A percentile compares a stretch with the other conserved stretches of the same genome.
These are phyloP conservation scores for Aquatica leii DNA, from an alignment of 2,888 invertebrate species.

Conservation along the genomic window DNA sequence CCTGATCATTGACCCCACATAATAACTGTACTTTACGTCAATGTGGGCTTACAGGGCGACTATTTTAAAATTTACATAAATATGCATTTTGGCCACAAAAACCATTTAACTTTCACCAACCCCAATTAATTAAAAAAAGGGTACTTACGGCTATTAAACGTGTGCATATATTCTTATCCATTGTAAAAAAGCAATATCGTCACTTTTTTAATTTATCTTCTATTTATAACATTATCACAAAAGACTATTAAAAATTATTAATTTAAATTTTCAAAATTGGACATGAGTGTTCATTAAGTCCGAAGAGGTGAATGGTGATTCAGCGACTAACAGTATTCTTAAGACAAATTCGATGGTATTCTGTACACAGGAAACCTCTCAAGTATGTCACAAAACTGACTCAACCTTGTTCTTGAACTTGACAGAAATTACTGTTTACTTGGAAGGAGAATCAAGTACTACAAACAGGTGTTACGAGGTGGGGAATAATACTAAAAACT, in stretches of 20 bases:
- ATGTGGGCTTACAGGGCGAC: constrained; percentile 51
- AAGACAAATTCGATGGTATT: constrained; percentile 17
- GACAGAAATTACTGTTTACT: constrained; percentile 44
- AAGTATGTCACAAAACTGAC: constrained; percentile 43
- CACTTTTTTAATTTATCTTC: background rate
- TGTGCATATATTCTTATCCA: constrained; percentile 25
- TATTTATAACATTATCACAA: constrained; percentile 22
- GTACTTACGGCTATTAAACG: constrained; percentile 30
- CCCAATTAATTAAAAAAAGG: background rate
- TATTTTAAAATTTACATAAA: constrained; percentile 31
- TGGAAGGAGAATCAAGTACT: constrained; percentile 42
- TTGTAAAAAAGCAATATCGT: constrained; percentile 8
- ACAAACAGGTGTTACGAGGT: constrained; percentile 39
- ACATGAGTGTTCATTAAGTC: background rate
- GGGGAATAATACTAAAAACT: constrained; percentile 19
- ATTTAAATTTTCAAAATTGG: background rate
- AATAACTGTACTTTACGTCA: constrained; percentile 55
- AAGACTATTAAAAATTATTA: background rate
- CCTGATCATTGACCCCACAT: constrained; percentile 57
- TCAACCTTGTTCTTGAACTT: constrained; percentile 46
- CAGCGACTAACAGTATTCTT: constrained; percentile 21
- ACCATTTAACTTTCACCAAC: background rate
- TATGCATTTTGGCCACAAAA: constrained; percentile 11
- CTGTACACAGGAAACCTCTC: constrained; percentile 19
- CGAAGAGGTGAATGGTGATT: background rate